Base-by-base conservation (phyloP, 2,113 vertebrate species). In the Eidolon helvum region DNA sequence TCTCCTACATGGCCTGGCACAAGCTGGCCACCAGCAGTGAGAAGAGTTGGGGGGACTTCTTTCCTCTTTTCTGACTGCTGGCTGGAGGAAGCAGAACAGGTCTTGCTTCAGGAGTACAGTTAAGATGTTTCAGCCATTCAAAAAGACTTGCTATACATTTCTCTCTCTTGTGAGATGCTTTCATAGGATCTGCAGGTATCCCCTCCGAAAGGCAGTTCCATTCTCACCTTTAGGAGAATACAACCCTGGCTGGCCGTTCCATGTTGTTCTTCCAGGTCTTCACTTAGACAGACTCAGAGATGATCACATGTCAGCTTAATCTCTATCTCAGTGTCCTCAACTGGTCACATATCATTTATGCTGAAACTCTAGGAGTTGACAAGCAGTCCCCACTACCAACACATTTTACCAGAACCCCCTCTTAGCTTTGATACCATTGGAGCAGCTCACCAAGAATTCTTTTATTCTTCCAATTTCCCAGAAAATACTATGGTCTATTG, bases 51-150 rank as follows among this genome's bases (percentile, higher is more conserved):
- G 40, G 22, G 16, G 1, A 59, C 7, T 68, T 83, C 40, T 85
- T 33, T 87, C 38, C 65, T 80, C 45, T 96, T 57, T 53, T 69
- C 66, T 43, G 30, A 68, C 38, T 61, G 48, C 10, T n/a, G 82
- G 38, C 26, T 33, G 9, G 26, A 35, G 9, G 26, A 35, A 68
- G 33, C 15, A 83, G 53, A 16, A 55, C 40, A 75, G 10, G 59
- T 61, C 48, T 72, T 10, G 15, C 5, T 40, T 10, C 43, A 83
- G 26, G 55, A 74, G 19, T 10, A 72, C 53, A 48, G 66, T 15
- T 55, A 48, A 69, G 26, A 69, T 35, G 40, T 24, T 15, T 30
- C 35, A 26, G 38, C 11, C 2, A 75, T 33, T 87, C 14, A 82
- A 30, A n/a, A 78, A 86, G 71, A 40, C 50, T 69, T 9, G 0